Percentiles rank a stretch among this genome's conserved stretches.
Evolutionary conservation across 2,113 vertebrate genomes (phyloP).

Genomic region (Tupaia tana): DNA sequence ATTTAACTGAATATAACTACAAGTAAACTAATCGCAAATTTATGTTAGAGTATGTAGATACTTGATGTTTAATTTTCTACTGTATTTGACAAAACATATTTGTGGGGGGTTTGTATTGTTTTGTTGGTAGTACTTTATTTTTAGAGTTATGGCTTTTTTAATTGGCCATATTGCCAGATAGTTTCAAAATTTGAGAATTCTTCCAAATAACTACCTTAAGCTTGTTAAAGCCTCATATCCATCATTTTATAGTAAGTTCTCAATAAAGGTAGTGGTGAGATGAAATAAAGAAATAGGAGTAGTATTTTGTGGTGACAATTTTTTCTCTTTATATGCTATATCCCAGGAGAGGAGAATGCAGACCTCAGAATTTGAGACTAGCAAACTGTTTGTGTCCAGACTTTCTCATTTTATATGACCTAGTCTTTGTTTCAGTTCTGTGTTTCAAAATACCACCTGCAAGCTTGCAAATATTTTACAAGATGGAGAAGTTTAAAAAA

Average conservation of each 20-base stretch:
- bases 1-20: slow-evolving; percentile 43
- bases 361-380: neutral
- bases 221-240: slow-evolving; percentile 34
- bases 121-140: slow-evolving; percentile 15
- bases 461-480: neutral
- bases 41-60: neutral
- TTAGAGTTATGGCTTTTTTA: slow-evolving; percentile 42
- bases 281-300: neutral
- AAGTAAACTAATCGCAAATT: slow-evolving; percentile 6
- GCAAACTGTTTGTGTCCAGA: neutral
- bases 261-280: neutral
- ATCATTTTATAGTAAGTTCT: slow-evolving; percentile 8
- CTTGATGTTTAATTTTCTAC: slow-evolving; percentile 24
- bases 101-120: neutral
- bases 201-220: slow-evolving; percentile 24
- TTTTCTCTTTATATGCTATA: neutral
- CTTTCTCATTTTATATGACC: neutral
- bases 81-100: neutral
- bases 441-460: neutral
- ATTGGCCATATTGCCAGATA: slow-evolving; percentile 11
- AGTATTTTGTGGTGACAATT: neutral
- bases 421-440: neutral
- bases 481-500: slow-evolving; percentile 7
- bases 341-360: neutral
- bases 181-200: slow-evolving; percentile 41